phyloP scores from a whole-genome alignment of 2,797 vertebrate species.

The Pipistrellus nathusii region DNA sequence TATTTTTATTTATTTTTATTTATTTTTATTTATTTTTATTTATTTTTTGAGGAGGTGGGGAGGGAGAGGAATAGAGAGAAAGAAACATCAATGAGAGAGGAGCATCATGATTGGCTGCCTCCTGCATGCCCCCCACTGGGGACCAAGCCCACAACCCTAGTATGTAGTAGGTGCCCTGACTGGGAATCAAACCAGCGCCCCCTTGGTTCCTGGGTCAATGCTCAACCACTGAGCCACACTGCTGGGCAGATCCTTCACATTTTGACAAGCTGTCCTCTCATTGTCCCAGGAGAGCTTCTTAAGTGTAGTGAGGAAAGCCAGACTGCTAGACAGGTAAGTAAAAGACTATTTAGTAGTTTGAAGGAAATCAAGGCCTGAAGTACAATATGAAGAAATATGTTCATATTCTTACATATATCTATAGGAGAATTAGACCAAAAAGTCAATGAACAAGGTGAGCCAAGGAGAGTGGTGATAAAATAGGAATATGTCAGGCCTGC shows the following conservation, averaged over 20 bases:
- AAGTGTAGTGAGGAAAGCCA: constrained; percentile 1
- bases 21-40: too few relatives aligned
- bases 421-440: neutral
- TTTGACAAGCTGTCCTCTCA: neutral
- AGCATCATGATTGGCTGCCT: too few relatives aligned
- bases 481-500: neutral
- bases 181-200: too few relatives aligned
- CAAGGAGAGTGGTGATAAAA: neutral
- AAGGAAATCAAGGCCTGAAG: constrained; percentile 31
- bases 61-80: too few relatives aligned
- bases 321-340: neutral
- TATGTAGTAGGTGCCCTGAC: too few relatives aligned
- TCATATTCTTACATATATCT: constrained; percentile 5
- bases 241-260: neutral
- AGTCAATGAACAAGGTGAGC: neutral
- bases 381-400: neutral
- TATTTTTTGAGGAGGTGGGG: too few relatives aligned
- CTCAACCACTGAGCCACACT: too few relatives aligned
- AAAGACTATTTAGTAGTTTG: neutral
- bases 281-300: neutral
- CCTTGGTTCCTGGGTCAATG: too few relatives aligned
- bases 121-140: too few relatives aligned
- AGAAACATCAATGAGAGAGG: too few relatives aligned
- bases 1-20: too few relatives aligned
- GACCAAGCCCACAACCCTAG: too few relatives aligned